Percentiles rank a stretch among this genome's conserved stretches.
These are phyloP conservation scores for Pseudomyrmex concolor DNA, from an alignment of 1,140 invertebrate species.

Conservation along the genomic window DNA sequence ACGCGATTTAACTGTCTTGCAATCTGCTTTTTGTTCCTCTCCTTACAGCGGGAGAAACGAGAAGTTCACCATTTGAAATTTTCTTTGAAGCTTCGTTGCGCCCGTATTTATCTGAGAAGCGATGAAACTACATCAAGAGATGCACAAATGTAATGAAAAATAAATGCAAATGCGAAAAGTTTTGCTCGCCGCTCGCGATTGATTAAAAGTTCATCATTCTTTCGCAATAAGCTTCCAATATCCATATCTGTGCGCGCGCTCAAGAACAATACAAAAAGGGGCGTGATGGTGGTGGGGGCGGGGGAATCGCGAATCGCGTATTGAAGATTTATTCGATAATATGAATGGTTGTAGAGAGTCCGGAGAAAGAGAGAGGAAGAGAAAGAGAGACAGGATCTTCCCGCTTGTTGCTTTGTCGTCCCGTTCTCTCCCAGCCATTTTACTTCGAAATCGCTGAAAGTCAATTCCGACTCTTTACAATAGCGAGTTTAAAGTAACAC, in stretches of 20 bases:
- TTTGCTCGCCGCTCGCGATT: slow-evolving; percentile 37
- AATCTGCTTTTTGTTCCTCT: not conserved
- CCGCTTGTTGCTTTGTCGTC: slow-evolving; percentile 60
- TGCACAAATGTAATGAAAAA: slow-evolving; percentile 57
- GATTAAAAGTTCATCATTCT: slow-evolving; percentile 61
- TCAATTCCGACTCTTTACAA: slow-evolving; percentile 57
- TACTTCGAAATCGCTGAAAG: slow-evolving; percentile 52
- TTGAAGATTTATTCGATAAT: slow-evolving; percentile 57
- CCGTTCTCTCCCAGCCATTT: slow-evolving; percentile 55
- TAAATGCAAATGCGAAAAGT: slow-evolving; percentile 50
- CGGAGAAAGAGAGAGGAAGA: slow-evolving; percentile 6
- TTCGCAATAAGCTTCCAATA: slow-evolving; percentile 55
- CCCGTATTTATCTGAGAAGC: slow-evolving; percentile 26
- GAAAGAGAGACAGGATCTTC: not conserved
- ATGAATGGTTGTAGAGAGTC: slow-evolving; percentile 7
- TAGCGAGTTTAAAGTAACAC: slow-evolving; percentile 57
- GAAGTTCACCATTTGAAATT: slow-evolving; percentile 19
- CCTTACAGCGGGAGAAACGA: not conserved
- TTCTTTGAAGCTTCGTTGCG: slow-evolving; percentile 2
- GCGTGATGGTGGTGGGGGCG: not conserved
- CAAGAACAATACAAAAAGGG: slow-evolving; percentile 52
- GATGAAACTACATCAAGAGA: slow-evolving; percentile 25
- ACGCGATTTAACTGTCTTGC: slow-evolving; percentile 31
- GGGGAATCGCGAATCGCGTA: not conserved
- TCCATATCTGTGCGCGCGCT: slow-evolving; percentile 44